These are phyloP conservation scores for Meloidogyne exigua DNA, from an alignment of 1,140 invertebrate species.

Conservation along the genomic window DNA sequence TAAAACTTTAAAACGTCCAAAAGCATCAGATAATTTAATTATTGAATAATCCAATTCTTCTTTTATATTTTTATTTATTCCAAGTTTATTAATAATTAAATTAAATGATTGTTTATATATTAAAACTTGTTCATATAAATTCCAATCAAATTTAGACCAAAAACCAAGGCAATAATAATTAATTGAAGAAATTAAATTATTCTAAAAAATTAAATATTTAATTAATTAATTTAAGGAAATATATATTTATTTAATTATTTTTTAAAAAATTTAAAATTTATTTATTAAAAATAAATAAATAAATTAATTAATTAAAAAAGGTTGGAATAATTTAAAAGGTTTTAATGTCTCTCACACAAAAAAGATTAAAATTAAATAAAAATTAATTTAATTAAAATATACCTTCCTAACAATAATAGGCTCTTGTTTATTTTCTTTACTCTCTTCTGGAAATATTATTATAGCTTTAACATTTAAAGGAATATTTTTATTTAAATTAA, in stretches of 20 bases:
- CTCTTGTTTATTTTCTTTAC: not conserved
- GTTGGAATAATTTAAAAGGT: too few relatives aligned
- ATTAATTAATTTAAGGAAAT: too few relatives aligned
- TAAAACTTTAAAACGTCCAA: not conserved
- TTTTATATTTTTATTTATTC: not conserved
- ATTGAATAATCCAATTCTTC: not conserved
- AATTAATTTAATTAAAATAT: not conserved
- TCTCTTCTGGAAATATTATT: not conserved
- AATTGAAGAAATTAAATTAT: not conserved
- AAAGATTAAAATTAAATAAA: too few relatives aligned
- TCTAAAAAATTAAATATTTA: not conserved
- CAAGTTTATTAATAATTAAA: not conserved
- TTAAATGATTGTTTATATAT: not conserved
- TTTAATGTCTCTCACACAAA: too few relatives aligned
- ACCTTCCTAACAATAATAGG: not conserved
- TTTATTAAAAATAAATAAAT: too few relatives aligned
- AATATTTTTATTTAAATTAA: not conserved
- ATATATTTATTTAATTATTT: too few relatives aligned
- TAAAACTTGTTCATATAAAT: not conserved
- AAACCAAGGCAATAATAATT: not conserved
- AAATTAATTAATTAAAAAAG: too few relatives aligned
- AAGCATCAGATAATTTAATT: not conserved
- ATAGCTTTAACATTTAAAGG: not conserved
- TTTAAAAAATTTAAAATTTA: not conserved
- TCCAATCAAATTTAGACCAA: not conserved